phyloP scores from a whole-genome alignment of 2,888 invertebrate species.

The Antheraea assamensis region DNA sequence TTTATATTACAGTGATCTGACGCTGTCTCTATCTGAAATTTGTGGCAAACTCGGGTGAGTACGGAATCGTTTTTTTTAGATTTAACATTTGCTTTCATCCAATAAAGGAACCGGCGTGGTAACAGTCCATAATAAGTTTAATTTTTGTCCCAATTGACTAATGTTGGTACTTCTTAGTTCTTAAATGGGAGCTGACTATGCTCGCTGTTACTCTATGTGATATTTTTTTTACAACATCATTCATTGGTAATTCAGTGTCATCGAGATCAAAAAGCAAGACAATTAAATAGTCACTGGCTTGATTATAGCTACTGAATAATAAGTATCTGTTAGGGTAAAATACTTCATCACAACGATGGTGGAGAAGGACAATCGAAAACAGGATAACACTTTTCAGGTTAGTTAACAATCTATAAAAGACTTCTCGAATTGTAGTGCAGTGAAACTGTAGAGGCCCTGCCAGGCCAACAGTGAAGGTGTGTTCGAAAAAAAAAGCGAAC shows the following conservation, averaged over 20 bases:
- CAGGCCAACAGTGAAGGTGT: no score
- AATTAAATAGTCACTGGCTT: no score
- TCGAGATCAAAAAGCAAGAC: no score
- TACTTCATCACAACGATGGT: no score
- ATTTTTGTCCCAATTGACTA: not conserved
- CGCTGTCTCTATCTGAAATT: not conserved
- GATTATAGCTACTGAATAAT: no score
- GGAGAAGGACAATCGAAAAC: no score
- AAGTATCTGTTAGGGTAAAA: no score
- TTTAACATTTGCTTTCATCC: not conserved
- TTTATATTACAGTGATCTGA: not conserved
- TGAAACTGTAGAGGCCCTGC: no score
- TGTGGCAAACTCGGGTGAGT: constrained; percentile 1
- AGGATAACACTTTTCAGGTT: no score
- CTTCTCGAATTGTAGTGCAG: no score
- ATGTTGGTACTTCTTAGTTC: not conserved
- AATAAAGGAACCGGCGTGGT: not conserved
- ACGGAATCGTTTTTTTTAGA: not conserved
- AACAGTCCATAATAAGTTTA: not conserved
- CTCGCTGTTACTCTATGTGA: not conserved
- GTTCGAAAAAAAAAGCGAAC: no score
- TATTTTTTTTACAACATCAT: not conserved
- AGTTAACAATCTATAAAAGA: no score
- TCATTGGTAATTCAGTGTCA: not conserved
- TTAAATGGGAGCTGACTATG: not conserved